Conservation (phyloP, 2,113 vertebrate genomes). For the Pholis gunnellus region DNA sequence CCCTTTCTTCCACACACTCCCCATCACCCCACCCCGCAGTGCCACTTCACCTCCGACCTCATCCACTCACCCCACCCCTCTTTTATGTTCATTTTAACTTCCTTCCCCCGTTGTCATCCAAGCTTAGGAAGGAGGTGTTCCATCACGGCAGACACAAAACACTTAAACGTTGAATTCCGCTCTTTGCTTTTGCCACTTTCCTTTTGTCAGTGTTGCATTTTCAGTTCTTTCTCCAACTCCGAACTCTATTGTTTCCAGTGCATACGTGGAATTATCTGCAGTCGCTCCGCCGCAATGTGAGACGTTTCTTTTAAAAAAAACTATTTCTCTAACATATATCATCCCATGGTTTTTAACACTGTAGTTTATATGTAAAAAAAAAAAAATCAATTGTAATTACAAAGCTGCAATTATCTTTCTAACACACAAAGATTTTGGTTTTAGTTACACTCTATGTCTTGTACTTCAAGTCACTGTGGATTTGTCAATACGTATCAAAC, state of each 20-base stretch:
- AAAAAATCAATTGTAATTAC: not conserved
- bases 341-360: not conserved
- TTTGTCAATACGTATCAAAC: not conserved
- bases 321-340: not conserved
- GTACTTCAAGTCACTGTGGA: not conserved
- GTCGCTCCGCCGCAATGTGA: not conserved
- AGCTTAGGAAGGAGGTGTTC: constrained; percentile 69
- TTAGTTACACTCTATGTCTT: not conserved
- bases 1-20: constrained; percentile 76
- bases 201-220: not conserved
- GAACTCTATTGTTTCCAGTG: not conserved
- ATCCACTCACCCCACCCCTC: constrained; percentile 76
- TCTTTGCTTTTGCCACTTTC: constrained; percentile 16
- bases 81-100: constrained; percentile 82
- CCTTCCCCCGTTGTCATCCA: constrained; percentile 75
- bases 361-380: not conserved
- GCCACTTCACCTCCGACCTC: constrained; percentile 83
- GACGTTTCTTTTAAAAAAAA: not conserved
- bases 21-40: constrained; percentile 67
- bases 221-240: not conserved
- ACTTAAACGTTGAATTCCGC: constrained; percentile 33
- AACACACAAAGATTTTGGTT: not conserved
- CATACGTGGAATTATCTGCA: not conserved
- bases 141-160: constrained; percentile 66
- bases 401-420: not conserved